Base-by-base conservation (phyloP, 2,888 invertebrate species). In the Globia sparganii region DNA sequence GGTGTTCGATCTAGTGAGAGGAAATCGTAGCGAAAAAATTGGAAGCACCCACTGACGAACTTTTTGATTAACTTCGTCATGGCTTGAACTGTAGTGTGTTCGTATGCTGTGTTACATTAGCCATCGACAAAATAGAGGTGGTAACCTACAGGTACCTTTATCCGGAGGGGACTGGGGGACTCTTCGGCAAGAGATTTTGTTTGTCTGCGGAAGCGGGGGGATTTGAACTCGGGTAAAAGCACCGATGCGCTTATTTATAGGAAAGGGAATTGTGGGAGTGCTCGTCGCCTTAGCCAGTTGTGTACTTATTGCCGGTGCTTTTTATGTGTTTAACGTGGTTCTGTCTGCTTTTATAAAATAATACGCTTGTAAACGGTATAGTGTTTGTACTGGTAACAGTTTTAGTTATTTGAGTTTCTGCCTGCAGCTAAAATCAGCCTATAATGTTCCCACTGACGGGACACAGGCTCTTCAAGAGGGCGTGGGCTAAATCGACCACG, bases 191-290 rank as follows among this genome's bases (percentile, higher is more conserved):
- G 69, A 80, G 75, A 81, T 80, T 80, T 80, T 81, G 70, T 80
- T 80, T 75, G 69, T 70, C 69, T 56, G 37, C 77, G 81, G 80
- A 70, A 69, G 80, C 46, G 56, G 58, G 68, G 68, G 81, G 78
- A 86, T 81, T 73, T 69, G 67, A 77, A 73, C 80, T 80, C 65
- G 25, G 25, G 72, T 78, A 66, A 76, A 77, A 72, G 64, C 76
- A 58, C 68, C 66, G 76, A 71, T 67, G 71, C 64, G 34, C 49
- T 69, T 49, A 77, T 68, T 72, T 72, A 78, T 71, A 46, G 77
- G 65, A 58, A 67, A 72, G 37, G 49, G 66, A 75, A 73, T 59
- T 76, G 72, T 43, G 71, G 46, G 40, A 80, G 75, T 75, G 56
- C 75, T 66, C 65, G 53, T 69, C 66, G 66, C 69, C 61, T 68